phyloP scores from a whole-genome alignment of 2,888 invertebrate species.

The Congeria kusceri region DNA sequence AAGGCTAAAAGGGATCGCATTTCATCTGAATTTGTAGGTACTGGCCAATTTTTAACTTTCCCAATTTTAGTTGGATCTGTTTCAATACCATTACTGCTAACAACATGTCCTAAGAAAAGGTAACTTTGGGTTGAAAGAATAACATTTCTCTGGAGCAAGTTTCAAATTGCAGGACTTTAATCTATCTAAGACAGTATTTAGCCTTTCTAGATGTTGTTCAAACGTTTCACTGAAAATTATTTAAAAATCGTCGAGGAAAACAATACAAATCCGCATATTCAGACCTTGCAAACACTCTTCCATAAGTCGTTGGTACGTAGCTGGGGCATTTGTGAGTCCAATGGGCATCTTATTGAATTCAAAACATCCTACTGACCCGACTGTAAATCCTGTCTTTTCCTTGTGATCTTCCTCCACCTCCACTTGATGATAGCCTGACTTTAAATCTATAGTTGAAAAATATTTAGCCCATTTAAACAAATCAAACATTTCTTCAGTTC shows the following conservation, averaged over 20 bases:
- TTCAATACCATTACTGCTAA: constrained; percentile 3
- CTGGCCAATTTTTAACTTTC: constrained; percentile 5
- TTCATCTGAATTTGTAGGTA: constrained; percentile 13
- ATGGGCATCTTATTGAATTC: constrained; percentile 21
- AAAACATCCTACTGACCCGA: constrained; percentile 21
- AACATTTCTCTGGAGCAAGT: constrained; percentile 19
- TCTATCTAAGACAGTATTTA: background rate
- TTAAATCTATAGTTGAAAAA: too few species aligned
- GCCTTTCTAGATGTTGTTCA: constrained; percentile 12
- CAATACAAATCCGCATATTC: constrained; percentile 18
- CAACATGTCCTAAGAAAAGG: constrained; percentile 20
- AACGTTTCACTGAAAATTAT: constrained; percentile 24
- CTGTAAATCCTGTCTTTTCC: constrained; percentile 21
- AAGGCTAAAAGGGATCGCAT: constrained; percentile 19
- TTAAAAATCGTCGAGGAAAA: constrained; percentile 18
- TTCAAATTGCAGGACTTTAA: background rate
- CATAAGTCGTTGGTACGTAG: too few species aligned
- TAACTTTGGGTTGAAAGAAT: constrained; percentile 1
- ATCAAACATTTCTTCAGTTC: too few species aligned
- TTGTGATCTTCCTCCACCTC: constrained; percentile 5
- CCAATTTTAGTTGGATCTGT: background rate
- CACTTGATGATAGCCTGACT: constrained; percentile 23
- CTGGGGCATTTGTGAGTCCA: constrained; percentile 27
- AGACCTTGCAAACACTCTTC: too few species aligned
- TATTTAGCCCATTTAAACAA: too few species aligned